Base-by-base conservation (phyloP, 2,797 vertebrate genomes). In the Oreochromis mossambicus region DNA sequence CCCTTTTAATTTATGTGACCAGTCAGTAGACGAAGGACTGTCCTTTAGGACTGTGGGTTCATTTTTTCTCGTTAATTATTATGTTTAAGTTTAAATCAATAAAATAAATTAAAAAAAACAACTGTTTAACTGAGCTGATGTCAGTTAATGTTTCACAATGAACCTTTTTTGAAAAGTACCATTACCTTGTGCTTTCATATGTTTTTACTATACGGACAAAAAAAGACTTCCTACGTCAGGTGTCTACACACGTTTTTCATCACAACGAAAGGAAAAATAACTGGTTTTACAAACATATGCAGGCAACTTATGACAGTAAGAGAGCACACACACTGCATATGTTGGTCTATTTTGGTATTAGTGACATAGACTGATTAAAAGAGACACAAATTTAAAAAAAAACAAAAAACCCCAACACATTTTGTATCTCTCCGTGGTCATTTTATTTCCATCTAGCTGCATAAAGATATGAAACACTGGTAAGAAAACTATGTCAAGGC, bases 351-450 rank as follows among this genome's bases (percentile, higher is more conserved):
- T 14, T 5, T 36, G 3, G 3, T 66, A 21, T 66, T 66, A 8
- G 4, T 68, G 36, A 24, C 12, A 21, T 14, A 26, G 3, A 43
- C 63, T 26, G 38, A 68, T 24, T 3, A 0, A 17, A 43, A 70
- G 13, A 43, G 21, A 43, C 32, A n/a, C 58, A 63, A 63, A 36
- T n/a, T 11, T 1, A 63, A 61, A 26, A n/a, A 0, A 0, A 19
- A n/a, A n/a, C n/a, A n/a, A n/a, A 19, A 8, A 3, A 24, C 24
- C 1, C 5, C 55, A 58, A 32, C 55, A 70, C 38, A 70, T 70
- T 38, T 70, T 43, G 2, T 5, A 17, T 43, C 66, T 43, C 63
- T 70, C 32, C 0, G 0, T 1, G 38, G 13, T 43, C 1, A 5
- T 43, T 70, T 70, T 43, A 15, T 26, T 43, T 43, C 21, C 66